These are phyloP conservation scores for Gephyroberyx darwinii DNA, from an alignment of 2,797 vertebrate species.

Conservation along the genomic window DNA sequence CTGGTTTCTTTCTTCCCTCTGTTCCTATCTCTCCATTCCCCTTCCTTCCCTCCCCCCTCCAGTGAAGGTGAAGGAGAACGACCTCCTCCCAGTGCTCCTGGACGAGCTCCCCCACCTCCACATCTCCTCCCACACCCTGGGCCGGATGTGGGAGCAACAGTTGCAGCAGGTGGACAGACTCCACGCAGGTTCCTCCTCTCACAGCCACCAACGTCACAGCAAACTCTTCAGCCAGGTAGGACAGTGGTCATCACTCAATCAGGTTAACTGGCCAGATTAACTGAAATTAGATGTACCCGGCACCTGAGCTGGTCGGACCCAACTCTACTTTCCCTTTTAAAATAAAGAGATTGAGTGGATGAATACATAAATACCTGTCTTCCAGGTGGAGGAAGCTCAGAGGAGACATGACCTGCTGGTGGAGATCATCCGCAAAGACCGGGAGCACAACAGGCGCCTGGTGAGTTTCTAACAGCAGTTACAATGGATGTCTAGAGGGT, in stretches of 20 bases:
- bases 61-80: constrained; percentile 89
- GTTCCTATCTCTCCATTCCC: too few relatives aligned
- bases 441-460: constrained; percentile 89
- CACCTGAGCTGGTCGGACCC: too few relatives aligned
- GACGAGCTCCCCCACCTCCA: constrained; percentile 90
- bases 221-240: constrained; percentile 86
- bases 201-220: constrained; percentile 68
- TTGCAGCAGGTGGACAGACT: constrained; percentile 86
- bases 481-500: too few relatives aligned
- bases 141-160: constrained; percentile 92
- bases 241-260: neutral
- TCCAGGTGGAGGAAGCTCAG: constrained; percentile 88
- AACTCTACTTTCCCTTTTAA: too few relatives aligned
- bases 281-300: too few relatives aligned
- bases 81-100: constrained; percentile 87
- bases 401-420: constrained; percentile 89
- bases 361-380: constrained; percentile 3
- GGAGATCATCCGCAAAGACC: constrained; percentile 86
- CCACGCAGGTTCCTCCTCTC: constrained; percentile 70
- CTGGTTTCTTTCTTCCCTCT: neutral
- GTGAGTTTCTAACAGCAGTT: constrained; percentile 72
- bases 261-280: too few relatives aligned
- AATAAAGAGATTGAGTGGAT: neutral
- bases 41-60: constrained; percentile 13
- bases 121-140: constrained; percentile 84